Evolutionary conservation across 2,797 vertebrate genomes (phyloP), one percentile per base, ranked within the genome.

Genomic region (Typhlichthys subterraneus): DNA sequence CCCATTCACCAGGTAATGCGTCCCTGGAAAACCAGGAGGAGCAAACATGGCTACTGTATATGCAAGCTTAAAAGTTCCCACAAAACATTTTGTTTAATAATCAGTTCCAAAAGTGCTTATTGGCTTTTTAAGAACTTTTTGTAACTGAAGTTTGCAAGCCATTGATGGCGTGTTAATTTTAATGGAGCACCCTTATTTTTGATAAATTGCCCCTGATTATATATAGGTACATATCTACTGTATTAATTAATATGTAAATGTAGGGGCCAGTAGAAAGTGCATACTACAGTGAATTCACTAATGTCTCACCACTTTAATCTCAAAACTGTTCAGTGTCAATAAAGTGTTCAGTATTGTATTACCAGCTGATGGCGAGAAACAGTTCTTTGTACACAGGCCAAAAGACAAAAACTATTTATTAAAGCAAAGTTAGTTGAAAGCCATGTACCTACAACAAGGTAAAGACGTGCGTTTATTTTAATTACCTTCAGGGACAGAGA

Each of bases 191-290:
- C 76, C 85, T 77, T 73, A 29, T 80, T 75, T 54, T 68, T 85
- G 87, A 87, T 90, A 87, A 86, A 87, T 86, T 75, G 74, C 78
- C 72, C 72, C 48, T 53, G 79, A 76, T 81, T 70, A 76, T 72
- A 4, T 29, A 29, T 29, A 29, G 23, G 79, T 77, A 68, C 81
- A 83, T 76, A 80, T 84, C 76, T 6, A 42, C 38, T 42, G 38
- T 86, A 89, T 90, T 79, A 90, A 91, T 93, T 91, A 90, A 88
- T 89, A 90, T 92, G 91, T 63, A 90, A 91, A 92, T 91, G 56
- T 75, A 59, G 70, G 19, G 53, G 59, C 61, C 7, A 45, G 81
- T 81, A 63, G 73, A 76, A 87, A 87, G 80, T 83, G 81, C 78
- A 84, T 65, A 77, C 80, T 61, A 71, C 82, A 69, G 79, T 80